phyloP scores from a whole-genome alignment of 2,888 invertebrate genomes.

The Palloptera scutellata region DNA sequence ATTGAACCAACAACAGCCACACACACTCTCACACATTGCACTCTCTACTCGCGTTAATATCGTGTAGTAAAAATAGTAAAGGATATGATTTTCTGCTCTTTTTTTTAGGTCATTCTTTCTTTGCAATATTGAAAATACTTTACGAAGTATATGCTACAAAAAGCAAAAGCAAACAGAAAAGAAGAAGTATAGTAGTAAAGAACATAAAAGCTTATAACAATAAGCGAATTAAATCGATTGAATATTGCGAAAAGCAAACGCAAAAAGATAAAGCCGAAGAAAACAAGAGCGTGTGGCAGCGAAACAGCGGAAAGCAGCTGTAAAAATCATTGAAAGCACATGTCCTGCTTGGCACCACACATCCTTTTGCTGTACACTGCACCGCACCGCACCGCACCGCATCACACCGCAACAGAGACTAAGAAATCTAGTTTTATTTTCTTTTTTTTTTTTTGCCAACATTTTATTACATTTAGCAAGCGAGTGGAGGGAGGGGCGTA shows the following conservation, averaged over 20 bases:
- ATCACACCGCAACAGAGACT: background rate
- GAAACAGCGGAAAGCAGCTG: conserved; percentile 42
- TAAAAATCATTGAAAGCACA: conserved; percentile 53
- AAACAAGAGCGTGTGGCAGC: no score
- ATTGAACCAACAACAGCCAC: background rate
- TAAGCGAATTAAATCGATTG: no score
- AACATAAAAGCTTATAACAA: conserved; percentile 5
- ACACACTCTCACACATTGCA: background rate
- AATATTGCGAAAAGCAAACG: background rate
- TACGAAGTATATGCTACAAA: no score
- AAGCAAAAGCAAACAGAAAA: no score
- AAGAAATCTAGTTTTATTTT: background rate
- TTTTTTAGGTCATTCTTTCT: no score
- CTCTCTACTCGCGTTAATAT: background rate
- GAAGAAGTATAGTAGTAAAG: conserved; percentile 27
- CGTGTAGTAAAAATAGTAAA: background rate
- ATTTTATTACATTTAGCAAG: conserved; percentile 7
- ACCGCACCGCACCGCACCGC: background rate
- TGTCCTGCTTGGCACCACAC: conserved; percentile 44
- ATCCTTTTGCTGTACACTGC: background rate
- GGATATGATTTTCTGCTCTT: background rate
- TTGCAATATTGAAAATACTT: no score
- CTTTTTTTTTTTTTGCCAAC: background rate
- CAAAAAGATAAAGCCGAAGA: background rate
- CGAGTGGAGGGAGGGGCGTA: background rate